Evolutionary conservation across 2,888 invertebrate species (phyloP), one percentile per base, ranked within the genome.

Genomic region (Petrolisthes cinctipes): DNA sequence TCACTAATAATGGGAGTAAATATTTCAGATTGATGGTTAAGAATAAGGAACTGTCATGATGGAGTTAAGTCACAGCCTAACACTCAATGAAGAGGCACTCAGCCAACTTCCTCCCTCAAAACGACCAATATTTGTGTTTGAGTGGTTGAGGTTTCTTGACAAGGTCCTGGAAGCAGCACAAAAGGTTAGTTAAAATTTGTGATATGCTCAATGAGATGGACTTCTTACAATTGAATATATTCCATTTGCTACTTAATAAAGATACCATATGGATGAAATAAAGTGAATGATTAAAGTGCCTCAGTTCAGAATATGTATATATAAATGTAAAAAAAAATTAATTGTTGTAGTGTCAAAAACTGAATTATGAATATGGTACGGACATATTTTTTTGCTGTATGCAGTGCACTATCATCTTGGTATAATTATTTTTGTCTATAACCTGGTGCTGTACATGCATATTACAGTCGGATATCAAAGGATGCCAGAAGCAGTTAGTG

Each of bases 81-180:
- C 97, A 73, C 94, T 99, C 89, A 99, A 99, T 93, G 99, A 99
- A 94, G 96, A 97, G 92, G 99, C 98, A 11, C 94, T 99, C 90
- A 95, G 96, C 92, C 97, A 97, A 94, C 95, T 99, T 85, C 96
- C 98, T 0, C 98, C 98, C 93, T 96, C 97, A 90, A 99, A 99
- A 93, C 95, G 97, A 92, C 97, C 98, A 66, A 96, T 99, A 91
- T 99, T 99, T 93, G 96, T 99, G 91, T 98, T 98, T 93, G 99
- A 99, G 94, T 99, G 99, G 99, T 94, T 99, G 51, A 94, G 99
- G 87, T 99, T 98, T 94, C 94, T 99, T 89, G 98, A 99, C 93
- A 97, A 98, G 94, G 97, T 98, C 87, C 94, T 99, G 85, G 95
- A 97, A 73, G 97, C 97, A 85, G 97, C 98, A 87, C 97, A 99